Conservation (phyloP, 1,140 invertebrate genomes). For the Pseudobourletiella spinata region DNA sequence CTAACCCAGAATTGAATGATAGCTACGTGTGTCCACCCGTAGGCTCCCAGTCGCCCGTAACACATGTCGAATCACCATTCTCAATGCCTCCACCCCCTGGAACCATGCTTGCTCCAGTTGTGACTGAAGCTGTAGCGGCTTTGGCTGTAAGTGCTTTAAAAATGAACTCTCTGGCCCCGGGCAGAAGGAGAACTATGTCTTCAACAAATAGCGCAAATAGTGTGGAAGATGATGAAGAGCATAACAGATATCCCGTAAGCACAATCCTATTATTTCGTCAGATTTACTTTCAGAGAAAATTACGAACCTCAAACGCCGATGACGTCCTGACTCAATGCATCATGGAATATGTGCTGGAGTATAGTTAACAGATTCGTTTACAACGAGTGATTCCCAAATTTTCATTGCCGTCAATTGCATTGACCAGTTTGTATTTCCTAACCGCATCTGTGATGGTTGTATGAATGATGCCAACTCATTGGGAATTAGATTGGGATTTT, state of each 20-base stretch:
- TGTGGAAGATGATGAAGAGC: constrained; percentile 40
- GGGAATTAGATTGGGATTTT: too few relatives aligned
- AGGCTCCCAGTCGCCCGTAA: not conserved
- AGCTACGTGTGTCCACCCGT: not conserved
- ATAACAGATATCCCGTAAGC: constrained; percentile 17
- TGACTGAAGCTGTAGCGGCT: constrained; percentile 9
- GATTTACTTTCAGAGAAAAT: too few relatives aligned
- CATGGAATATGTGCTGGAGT: too few relatives aligned
- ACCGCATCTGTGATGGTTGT: too few relatives aligned
- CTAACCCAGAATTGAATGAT: not conserved
- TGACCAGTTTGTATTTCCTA: too few relatives aligned
- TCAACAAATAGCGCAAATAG: constrained; percentile 18
- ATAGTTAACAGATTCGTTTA: too few relatives aligned
- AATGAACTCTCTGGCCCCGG: constrained; percentile 8
- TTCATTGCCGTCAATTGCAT: too few relatives aligned
- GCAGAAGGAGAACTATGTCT: constrained; percentile 17
- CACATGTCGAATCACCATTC: not conserved
- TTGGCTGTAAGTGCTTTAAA: constrained; percentile 17
- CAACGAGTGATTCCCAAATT: too few relatives aligned
- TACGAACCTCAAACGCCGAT: too few relatives aligned
- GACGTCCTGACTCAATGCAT: too few relatives aligned
- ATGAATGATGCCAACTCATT: too few relatives aligned
- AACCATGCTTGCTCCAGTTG: not conserved
- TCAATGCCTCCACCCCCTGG: not conserved
- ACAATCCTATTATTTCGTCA: too few relatives aligned